Evolutionary conservation across 2,888 invertebrate genomes (phyloP), one percentile per base, ranked within the genome.

Genomic region (Latrodectus elegans): DNA sequence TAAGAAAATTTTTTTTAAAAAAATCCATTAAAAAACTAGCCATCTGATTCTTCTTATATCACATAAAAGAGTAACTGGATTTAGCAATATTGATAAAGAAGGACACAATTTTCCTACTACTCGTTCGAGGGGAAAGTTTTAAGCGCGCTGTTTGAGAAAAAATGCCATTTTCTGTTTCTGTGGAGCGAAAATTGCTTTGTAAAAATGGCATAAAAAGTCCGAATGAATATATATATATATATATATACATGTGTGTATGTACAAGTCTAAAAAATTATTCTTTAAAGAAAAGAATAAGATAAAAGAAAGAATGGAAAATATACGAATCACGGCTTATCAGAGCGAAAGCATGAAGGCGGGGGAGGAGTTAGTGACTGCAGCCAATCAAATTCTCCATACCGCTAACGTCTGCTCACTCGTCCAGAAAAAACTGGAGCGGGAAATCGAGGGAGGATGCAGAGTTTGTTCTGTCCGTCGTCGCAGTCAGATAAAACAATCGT

Each of bases 11-110:
- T 38, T 38, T 6, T 38, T 38, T 38, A 6, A 38, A 55, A 67
- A 84, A 38, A 84, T 71, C 81, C 72, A 77, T 82, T 77, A 76
- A 77, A 87, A 60, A 87, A 52, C 77, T 81, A 81, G 72, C 86
- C 86, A 81, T 81, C 86, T 86, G 81, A 76, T 72, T 81, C 86
- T 87, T 87, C 81, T 73, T 84, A 81, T 87, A 87, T 87, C 86
- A 87, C 81, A 87, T 87, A 87, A 81, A 51, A 87, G 77, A 87
- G 70, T 81, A 81, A 81, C 81, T 87, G 76, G 80, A 80, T 86
- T 86, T 86, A 86, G 81, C 81, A 87, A 81, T 81, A 81, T 81
- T 81, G 81, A 87, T 81, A 81, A 87, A 87, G 81, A 87, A 77
- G 81, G 86, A 87, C 86, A 87, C 81, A 87, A 82, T 87, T 87